phyloP scores from a whole-genome alignment of 2,888 invertebrate species.

The Pardosa pseudoannulata region DNA sequence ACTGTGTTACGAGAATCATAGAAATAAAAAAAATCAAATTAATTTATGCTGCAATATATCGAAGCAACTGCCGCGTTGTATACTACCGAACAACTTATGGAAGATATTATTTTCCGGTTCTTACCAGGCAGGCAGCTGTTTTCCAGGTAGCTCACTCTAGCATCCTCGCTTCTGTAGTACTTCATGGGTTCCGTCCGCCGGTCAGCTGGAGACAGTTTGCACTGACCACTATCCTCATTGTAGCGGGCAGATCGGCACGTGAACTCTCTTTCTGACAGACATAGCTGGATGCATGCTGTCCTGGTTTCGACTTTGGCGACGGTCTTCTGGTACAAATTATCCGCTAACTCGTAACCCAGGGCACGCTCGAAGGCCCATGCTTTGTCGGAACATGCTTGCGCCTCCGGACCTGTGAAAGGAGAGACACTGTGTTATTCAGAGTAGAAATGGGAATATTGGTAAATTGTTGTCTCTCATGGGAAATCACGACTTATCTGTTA shows the following conservation, averaged over 20 bases:
- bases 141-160: constrained; percentile 80
- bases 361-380: constrained; percentile 80
- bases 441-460: too few relatives aligned
- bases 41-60: too few relatives aligned
- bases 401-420: constrained; percentile 69
- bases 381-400: constrained; percentile 76
- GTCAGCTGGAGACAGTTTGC: constrained; percentile 79
- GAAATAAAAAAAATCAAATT: too few relatives aligned
- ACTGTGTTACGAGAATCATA: too few relatives aligned
- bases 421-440: too few relatives aligned
- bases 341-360: constrained; percentile 79
- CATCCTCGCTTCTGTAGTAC: constrained; percentile 70
- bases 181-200: constrained; percentile 78
- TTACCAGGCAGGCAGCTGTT: constrained; percentile 80
- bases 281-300: constrained; percentile 80
- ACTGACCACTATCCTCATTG: constrained; percentile 79
- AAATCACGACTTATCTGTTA: too few relatives aligned
- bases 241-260: constrained; percentile 80
- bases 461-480: too few relatives aligned
- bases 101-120: constrained; percentile 38
- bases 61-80: too few relatives aligned
- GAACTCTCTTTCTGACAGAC: constrained; percentile 78
- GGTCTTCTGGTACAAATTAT: constrained; percentile 79
- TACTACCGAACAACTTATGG: too few relatives aligned
- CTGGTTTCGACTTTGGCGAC: constrained; percentile 78